These are phyloP conservation scores for Falco rusticolus DNA, from an alignment of 2,797 vertebrate species.

Conservation along the genomic window DNA sequence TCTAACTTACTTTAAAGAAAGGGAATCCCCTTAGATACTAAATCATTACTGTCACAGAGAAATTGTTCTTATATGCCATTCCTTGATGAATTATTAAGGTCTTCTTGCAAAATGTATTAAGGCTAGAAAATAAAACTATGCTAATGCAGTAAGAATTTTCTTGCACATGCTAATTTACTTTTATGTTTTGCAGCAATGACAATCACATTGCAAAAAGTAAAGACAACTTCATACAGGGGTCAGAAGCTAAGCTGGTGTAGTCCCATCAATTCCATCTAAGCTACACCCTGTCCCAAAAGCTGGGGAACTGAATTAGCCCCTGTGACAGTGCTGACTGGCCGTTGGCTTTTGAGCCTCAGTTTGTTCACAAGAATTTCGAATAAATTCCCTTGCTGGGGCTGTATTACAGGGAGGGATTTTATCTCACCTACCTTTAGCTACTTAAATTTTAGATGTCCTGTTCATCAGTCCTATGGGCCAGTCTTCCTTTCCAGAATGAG, in stretches of 20 bases:
- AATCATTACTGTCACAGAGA: not conserved
- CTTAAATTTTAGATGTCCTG: not conserved
- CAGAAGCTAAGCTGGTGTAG: not conserved
- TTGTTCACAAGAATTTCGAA: not conserved
- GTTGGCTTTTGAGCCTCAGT: not conserved
- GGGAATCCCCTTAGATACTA: not conserved
- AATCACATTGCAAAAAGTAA: not conserved
- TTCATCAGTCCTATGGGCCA: not conserved
- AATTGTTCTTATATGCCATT: not conserved
- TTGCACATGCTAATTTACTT: not conserved
- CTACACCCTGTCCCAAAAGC: not conserved
- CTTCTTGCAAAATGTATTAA: not conserved
- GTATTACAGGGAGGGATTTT: not conserved
- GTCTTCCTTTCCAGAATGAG: not conserved
- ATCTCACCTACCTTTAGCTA: not conserved
- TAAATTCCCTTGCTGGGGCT: not conserved
- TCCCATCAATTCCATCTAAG: not conserved
- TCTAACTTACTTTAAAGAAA: not conserved
- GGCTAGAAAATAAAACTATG: not conserved
- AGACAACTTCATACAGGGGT: not conserved
- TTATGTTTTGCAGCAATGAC: not conserved
- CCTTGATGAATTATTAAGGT: not conserved
- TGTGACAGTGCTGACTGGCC: not conserved
- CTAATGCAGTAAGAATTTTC: not conserved
- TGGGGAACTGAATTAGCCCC: not conserved